Percentiles rank a stretch among this genome's conserved stretches.
phyloP scores from a whole-genome alignment of 2,797 vertebrate species.

The Xiphophorus birchmanni region DNA sequence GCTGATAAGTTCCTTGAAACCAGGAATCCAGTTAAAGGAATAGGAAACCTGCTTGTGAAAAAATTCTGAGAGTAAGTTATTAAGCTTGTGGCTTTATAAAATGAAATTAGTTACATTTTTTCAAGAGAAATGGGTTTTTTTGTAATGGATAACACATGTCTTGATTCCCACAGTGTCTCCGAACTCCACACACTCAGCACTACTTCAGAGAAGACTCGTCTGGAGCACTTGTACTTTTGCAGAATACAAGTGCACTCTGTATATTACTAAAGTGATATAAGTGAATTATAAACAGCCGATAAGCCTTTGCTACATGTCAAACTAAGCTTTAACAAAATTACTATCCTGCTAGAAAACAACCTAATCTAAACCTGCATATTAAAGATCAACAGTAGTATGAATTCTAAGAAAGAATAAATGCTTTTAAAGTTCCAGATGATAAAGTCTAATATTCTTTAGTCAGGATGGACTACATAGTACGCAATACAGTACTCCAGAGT shows the following conservation, averaged over 20 bases:
- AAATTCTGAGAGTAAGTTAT: neutral
- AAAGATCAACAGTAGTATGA: neutral
- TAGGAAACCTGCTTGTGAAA: neutral
- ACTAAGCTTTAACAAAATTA: too few species aligned
- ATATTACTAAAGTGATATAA: too few species aligned
- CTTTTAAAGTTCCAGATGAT: neutral
- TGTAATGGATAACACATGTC: neutral
- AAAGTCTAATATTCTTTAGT: neutral
- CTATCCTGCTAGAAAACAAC: too few species aligned
- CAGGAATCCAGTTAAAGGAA: neutral
- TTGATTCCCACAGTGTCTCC: neutral
- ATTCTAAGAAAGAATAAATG: neutral
- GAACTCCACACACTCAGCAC: neutral
- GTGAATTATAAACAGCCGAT: neutral
- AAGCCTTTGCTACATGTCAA: neutral
- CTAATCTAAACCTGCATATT: too few species aligned
- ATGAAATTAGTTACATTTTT: too few species aligned
- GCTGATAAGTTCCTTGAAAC: neutral
- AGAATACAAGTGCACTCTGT: neutral
- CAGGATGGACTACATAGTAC: neutral
- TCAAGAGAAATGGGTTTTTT: neutral
- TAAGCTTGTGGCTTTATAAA: conserved; percentile 6
- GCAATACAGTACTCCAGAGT: neutral
- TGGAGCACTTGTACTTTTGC: neutral
- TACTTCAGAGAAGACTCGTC: neutral